These are phyloP conservation scores for Podarcis raffonei DNA, from an alignment of 2,113 vertebrate genomes.

Conservation along the genomic window DNA sequence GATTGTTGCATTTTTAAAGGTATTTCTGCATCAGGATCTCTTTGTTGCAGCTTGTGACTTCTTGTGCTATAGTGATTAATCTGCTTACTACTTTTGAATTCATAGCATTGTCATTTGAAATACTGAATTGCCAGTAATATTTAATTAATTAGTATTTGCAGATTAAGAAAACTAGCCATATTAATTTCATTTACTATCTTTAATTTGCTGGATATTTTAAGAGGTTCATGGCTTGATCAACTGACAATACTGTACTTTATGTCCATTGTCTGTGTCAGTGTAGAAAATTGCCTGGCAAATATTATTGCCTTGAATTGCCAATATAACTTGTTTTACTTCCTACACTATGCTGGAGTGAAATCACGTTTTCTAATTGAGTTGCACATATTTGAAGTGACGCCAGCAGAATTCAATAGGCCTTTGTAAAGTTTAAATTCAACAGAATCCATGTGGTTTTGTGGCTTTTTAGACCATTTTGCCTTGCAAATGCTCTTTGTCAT, in stretches of 20 bases:
- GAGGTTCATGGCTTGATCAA: slow-evolving; percentile 2
- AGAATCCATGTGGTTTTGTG: background rate
- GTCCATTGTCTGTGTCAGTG: slow-evolving; percentile 4
- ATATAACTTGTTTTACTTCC: background rate
- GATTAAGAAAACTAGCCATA: background rate
- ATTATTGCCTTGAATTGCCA: slow-evolving; percentile 11
- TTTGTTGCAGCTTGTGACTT: background rate
- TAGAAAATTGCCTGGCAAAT: slow-evolving; percentile 9
- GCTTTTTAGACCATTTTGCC: slow-evolving; percentile 1
- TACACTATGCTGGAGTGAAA: background rate
- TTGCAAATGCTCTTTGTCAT: slow-evolving; percentile 1
- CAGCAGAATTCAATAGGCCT: background rate
- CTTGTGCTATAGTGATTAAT: background rate
- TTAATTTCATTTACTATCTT: background rate
- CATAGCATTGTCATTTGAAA: background rate
- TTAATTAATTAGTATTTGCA: background rate
- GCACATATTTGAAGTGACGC: background rate
- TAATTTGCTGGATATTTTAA: slow-evolving; percentile 13
- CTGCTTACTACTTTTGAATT: background rate
- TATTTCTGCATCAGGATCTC: background rate
- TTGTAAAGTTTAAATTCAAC: slow-evolving; percentile 20
- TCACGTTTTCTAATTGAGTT: slow-evolving; percentile 23
- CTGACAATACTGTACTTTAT: slow-evolving; percentile 2
- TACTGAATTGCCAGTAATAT: background rate
- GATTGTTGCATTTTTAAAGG: background rate